Evolutionary conservation across 2,888 invertebrate species (phyloP).

Genomic region (Pyrrhosoma nymphula): DNA sequence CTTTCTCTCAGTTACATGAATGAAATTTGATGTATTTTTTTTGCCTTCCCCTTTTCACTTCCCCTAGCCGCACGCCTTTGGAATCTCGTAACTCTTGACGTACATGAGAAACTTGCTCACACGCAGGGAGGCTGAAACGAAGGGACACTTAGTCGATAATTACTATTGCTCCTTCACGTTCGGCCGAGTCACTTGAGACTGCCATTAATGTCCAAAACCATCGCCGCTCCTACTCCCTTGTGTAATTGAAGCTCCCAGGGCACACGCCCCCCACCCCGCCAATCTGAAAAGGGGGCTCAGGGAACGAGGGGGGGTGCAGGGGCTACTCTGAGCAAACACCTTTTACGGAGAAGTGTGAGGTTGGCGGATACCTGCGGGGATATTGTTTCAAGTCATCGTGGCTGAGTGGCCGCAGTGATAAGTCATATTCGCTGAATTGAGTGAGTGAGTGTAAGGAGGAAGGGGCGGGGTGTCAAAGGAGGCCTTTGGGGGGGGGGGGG

Average conservation of each 20-base stretch:
- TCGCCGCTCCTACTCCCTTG: not conserved
- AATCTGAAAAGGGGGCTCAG: not conserved
- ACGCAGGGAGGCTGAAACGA: not conserved
- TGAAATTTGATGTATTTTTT: too few species aligned
- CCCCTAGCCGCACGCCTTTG: too few species aligned
- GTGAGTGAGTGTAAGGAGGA: not conserved
- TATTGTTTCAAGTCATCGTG: constrained; percentile 37
- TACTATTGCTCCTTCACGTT: not conserved
- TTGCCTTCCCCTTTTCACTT: too few species aligned
- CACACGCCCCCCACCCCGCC: not conserved
- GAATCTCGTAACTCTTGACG: not conserved
- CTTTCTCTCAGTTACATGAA: too few species aligned
- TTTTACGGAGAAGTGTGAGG: not conserved
- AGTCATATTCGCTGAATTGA: not conserved
- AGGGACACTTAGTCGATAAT: not conserved
- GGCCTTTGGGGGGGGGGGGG: not conserved
- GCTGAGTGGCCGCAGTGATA: constrained; percentile 44
- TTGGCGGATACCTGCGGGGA: not conserved
- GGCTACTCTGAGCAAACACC: not conserved
- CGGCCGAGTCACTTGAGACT: not conserved
- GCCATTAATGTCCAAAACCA: not conserved
- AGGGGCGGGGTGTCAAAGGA: not conserved
- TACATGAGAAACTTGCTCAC: not conserved
- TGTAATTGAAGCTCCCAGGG: not conserved
- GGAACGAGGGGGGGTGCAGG: not conserved